Conservation (phyloP, 1,140 invertebrate genomes). For the Lasioglossum albipes region DNA sequence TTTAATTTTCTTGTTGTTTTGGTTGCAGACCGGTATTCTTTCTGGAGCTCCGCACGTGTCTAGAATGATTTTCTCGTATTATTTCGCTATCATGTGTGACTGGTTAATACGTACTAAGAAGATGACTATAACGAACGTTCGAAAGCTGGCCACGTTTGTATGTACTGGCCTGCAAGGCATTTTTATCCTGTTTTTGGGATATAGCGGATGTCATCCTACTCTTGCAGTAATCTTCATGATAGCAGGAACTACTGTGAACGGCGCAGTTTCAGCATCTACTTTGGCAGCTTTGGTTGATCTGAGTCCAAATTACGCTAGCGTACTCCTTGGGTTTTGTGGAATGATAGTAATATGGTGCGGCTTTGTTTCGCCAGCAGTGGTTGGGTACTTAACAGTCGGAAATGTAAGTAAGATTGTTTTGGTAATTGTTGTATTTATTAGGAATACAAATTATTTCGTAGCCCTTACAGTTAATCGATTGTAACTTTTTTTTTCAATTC, state of each 20-base stretch:
- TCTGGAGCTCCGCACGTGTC: conserved; percentile 85
- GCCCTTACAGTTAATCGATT: too few species aligned
- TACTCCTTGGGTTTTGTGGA: conserved; percentile 83
- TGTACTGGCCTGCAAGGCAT: conserved; percentile 82
- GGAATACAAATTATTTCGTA: too few species aligned
- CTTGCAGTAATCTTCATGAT: conserved; percentile 83
- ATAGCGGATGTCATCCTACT: conserved; percentile 83
- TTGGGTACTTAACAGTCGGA: conserved; percentile 82
- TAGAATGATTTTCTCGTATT: conserved; percentile 83
- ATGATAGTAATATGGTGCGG: conserved; percentile 80
- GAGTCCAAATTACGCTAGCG: conserved; percentile 85
- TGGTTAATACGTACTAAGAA: conserved; percentile 82
- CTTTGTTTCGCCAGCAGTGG: conserved; percentile 82
- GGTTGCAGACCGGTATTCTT: conserved; percentile 82
- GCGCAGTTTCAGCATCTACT: conserved; percentile 84
- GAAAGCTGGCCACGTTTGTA: conserved; percentile 83
- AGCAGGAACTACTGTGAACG: conserved; percentile 82
- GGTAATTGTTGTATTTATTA: too few species aligned
- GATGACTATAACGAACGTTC: conserved; percentile 83
- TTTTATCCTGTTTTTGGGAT: conserved; percentile 82
- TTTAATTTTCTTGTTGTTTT: not conserved
- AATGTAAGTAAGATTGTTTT: conserved; percentile 79
- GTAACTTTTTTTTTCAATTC: too few species aligned
- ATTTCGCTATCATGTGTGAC: conserved; percentile 83
- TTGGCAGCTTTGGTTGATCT: conserved; percentile 84